A percentile compares a stretch with the other conserved stretches of the same genome.
Conservation (phyloP, 2,113 vertebrate species). For the Phodopus roborovskii region DNA sequence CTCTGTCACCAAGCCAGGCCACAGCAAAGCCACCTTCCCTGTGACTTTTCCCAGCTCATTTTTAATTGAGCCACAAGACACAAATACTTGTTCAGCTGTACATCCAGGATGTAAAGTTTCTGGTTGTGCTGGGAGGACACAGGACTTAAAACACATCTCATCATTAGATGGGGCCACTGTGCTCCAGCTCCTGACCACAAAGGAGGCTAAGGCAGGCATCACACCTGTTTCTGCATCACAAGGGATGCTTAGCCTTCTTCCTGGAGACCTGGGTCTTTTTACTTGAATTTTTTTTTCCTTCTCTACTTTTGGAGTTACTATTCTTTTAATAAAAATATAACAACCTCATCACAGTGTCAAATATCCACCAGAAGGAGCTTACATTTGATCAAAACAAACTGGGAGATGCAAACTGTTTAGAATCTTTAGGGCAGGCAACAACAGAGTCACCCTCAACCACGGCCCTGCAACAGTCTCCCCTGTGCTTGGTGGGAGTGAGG, state of each 20-base stretch:
- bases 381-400: slow-evolving; percentile 43
- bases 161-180: not conserved
- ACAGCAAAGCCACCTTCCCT: not conserved
- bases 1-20: not conserved
- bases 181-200: not conserved
- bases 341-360: not conserved
- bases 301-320: slow-evolving; percentile 13
- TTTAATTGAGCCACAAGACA: not conserved
- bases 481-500: not conserved
- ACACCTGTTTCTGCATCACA: not conserved
- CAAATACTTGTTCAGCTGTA: not conserved
- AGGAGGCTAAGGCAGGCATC: not conserved
- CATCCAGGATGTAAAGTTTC: not conserved
- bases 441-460: not conserved
- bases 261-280: not conserved
- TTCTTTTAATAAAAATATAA: not conserved
- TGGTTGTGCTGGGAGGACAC: not conserved
- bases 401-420: not conserved
- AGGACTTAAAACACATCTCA: not conserved
- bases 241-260: not conserved
- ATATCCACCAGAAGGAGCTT: not conserved
- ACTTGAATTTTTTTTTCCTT: not conserved
- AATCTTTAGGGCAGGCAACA: not conserved
- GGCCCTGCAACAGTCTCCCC: not conserved
- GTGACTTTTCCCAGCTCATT: not conserved